phyloP scores from a whole-genome alignment of 1,140 invertebrate genomes.

The Palaemon carinicauda region DNA sequence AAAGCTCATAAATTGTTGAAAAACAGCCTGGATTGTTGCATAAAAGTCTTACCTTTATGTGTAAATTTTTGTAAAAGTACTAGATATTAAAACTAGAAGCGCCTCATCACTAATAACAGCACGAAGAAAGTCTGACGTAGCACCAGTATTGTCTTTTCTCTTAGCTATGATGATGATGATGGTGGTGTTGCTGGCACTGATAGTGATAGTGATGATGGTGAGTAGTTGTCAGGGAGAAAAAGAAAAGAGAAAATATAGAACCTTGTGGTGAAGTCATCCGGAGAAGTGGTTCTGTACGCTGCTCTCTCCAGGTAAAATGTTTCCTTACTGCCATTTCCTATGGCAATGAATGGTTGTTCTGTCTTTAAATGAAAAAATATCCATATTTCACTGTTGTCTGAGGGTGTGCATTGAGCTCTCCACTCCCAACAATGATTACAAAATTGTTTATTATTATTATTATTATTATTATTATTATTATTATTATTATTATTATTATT shows the following conservation, averaged over 20 bases:
- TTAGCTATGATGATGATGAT: conserved; percentile 34
- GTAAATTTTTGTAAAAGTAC: no score
- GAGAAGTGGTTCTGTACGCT: conserved; percentile 9
- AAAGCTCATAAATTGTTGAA: no score
- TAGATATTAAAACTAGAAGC: no score
- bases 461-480: no score
- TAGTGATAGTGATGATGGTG: conserved; percentile 31
- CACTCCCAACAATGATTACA: no score
- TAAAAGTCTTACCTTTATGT: no score
- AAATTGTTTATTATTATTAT: no score
- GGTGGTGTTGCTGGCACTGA: neutral
- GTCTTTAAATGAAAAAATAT: neutral
- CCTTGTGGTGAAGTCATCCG: conserved; percentile 18
- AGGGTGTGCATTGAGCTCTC: no score
- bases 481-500: no score
- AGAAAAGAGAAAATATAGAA: neutral
- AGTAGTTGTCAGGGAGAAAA: conserved; percentile 21
- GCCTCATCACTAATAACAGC: neutral
- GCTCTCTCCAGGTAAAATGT: conserved; percentile 34
- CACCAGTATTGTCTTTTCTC: conserved; percentile 35
- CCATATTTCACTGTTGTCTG: neutral
- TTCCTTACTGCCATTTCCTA: neutral
- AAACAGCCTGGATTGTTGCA: no score
- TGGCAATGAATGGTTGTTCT: neutral
- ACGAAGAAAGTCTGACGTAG: conserved; percentile 17